Conservation (phyloP, 2,797 vertebrate genomes). For the Tinamus major region DNA sequence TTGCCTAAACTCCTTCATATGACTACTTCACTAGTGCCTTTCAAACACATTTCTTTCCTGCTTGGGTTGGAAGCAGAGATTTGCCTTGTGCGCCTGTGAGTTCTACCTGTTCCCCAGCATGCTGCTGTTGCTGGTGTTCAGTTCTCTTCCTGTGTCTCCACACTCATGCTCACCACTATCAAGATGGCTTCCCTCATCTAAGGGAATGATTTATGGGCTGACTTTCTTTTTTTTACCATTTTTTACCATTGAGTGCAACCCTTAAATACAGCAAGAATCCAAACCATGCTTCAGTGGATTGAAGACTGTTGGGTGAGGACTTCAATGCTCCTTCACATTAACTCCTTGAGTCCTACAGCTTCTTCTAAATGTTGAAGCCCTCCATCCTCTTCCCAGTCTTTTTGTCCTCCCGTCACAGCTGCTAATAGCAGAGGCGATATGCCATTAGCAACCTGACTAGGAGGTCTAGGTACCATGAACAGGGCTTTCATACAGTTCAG, state of each 20-base stretch:
- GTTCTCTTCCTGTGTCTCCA: background rate
- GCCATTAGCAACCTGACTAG: background rate
- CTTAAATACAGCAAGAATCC: background rate
- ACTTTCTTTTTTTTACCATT: background rate
- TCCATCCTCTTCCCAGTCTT: background rate
- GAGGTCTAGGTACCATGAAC: background rate
- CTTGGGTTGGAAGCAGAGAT: fast-evolving
- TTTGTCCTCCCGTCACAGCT: background rate
- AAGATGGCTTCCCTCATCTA: fast-evolving
- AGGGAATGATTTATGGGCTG: background rate
- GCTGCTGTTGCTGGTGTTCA: background rate
- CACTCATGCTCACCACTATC: background rate
- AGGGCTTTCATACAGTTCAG: background rate
- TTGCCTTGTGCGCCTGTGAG: fast-evolving
- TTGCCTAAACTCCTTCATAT: background rate
- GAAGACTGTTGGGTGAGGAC: background rate
- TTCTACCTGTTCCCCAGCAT: background rate
- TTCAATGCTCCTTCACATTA: background rate
- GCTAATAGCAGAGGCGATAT: background rate
- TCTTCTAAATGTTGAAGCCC: background rate
- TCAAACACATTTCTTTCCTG: fast-evolving
- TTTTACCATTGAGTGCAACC: background rate
- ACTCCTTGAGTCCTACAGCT: background rate
- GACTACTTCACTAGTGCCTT: background rate
- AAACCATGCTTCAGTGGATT: fast-evolving